These are phyloP conservation scores for Nasua narica DNA, from an alignment of 2,797 vertebrate species.

Conservation along the genomic window DNA sequence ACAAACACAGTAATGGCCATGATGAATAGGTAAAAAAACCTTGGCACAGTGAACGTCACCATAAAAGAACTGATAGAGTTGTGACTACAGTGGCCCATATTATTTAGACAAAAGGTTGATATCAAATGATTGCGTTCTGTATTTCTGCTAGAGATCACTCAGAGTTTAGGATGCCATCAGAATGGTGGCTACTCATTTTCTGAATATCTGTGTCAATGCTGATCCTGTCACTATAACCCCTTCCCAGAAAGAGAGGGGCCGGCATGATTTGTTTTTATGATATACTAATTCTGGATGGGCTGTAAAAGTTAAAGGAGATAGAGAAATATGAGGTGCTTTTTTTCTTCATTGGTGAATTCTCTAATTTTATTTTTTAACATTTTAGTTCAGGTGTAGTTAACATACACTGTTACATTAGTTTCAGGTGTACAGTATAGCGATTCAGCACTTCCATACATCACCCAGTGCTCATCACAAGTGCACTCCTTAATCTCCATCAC, in stretches of 20 bases:
- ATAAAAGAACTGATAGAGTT: not conserved
- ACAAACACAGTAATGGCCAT: not conserved
- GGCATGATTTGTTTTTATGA: not conserved
- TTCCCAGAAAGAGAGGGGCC: not conserved
- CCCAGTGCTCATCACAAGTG: not conserved
- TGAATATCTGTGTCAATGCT: not conserved
- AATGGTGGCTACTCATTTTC: not conserved
- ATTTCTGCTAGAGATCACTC: not conserved
- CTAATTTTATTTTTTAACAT: not conserved
- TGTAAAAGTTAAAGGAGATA: not conserved
- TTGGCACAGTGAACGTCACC: not conserved
- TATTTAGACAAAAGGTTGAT: not conserved
- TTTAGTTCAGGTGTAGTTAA: not conserved
- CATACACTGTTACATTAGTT: not conserved
- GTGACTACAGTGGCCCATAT: not conserved
- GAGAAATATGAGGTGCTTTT: not conserved
- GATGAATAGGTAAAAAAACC: not conserved
- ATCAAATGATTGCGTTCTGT: not conserved
- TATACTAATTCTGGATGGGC: not conserved
- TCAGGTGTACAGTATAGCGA: not conserved
- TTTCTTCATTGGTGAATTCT: not conserved
- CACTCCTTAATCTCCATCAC: not conserved
- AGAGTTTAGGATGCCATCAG: not conserved
- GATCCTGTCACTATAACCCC: not conserved
- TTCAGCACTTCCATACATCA: not conserved